Evolutionary conservation across 2,113 vertebrate species (phyloP), one percentile per base, ranked within the genome.

Genomic region (Pangasianodon hypophthalmus): DNA sequence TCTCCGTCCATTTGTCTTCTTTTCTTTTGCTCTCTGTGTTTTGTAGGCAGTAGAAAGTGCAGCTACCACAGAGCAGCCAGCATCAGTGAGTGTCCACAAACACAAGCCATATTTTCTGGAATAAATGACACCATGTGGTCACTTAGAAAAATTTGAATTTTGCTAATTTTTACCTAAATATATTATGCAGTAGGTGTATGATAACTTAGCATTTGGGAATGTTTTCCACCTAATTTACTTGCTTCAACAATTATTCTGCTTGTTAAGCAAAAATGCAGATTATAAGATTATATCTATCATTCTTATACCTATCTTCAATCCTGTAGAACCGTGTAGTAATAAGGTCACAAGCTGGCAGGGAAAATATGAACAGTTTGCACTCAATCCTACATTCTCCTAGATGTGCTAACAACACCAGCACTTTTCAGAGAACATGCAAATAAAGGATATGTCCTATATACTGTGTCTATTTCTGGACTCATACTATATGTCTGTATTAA

Each of bases 51-150:
- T 77, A 85, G 86, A 88, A 87, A 24, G 56, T 46, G 0, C 37
- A 86, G 54, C 58, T 56, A 86, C 60, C 21, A 62, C 62, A 87
- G 90, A 89, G 84, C 82, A 92, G 62, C 88, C n/a, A 4, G 71
- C 86, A 89, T 91, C 94, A 86, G 95, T 94, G 79, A 92, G 88
- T 81, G 10, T 84, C 64, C 82, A 50, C 21, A 50, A 5, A 56
- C 48, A 41, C 9, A 44, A 21, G 56, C 7, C 44, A 77, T 77
- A 77, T 77, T 77, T 77, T 75, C 69, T 46, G 7, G 6, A 77
- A 48, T 24, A 48, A 79, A 29, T 79, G 11, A 75, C 13, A 71
- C 7, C 8, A 41, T 75, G 41, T 3, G 32, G 7, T 26, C 6
- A 9, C 29, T 2, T n/a, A n/a, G n/a, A n/a, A n/a, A n/a, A n/a